These are phyloP conservation scores for Phymatocera aterrima DNA, from an alignment of 2,888 invertebrate species.

Conservation along the genomic window DNA sequence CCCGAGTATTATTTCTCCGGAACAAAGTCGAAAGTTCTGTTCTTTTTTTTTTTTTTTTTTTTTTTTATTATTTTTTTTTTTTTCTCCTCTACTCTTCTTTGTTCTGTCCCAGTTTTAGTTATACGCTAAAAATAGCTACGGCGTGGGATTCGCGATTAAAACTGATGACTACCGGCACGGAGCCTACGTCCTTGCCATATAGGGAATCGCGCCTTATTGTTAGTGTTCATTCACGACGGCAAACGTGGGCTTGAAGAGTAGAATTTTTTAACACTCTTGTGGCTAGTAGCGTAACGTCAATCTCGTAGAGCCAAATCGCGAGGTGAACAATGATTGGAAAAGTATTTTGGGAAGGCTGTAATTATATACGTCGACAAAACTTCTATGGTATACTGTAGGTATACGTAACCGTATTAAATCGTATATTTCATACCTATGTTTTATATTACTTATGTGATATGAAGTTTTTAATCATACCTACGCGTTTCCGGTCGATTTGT, in stretches of 20 bases:
- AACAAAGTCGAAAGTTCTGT: conserved; percentile 31
- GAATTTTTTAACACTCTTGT: conserved; percentile 4
- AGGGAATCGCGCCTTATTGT: conserved; percentile 16
- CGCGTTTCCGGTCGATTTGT: background rate
- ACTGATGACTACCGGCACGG: conserved; percentile 19
- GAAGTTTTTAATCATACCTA: background rate
- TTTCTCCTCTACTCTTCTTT: too few relatives aligned
- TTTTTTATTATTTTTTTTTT: background rate
- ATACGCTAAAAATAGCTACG: conserved; percentile 15
- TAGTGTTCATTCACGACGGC: too few relatives aligned
- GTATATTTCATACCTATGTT: too few relatives aligned
- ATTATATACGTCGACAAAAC: background rate
- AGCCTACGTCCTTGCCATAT: conserved; percentile 42
- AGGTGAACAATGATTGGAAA: background rate
- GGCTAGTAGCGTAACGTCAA: background rate
- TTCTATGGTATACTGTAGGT: background rate
- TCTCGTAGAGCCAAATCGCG: background rate
- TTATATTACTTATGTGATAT: too few relatives aligned
- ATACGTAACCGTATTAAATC: too few relatives aligned
- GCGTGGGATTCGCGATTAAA: conserved; percentile 40
- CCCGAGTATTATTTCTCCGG: background rate
- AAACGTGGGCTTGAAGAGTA: conserved; percentile 17
- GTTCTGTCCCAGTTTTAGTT: conserved; percentile 5
- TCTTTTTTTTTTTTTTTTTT: background rate
- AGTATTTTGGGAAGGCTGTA: background rate